These are phyloP conservation scores for Chionoecetes opilio DNA, from an alignment of 1,140 invertebrate species.

Conservation along the genomic window DNA sequence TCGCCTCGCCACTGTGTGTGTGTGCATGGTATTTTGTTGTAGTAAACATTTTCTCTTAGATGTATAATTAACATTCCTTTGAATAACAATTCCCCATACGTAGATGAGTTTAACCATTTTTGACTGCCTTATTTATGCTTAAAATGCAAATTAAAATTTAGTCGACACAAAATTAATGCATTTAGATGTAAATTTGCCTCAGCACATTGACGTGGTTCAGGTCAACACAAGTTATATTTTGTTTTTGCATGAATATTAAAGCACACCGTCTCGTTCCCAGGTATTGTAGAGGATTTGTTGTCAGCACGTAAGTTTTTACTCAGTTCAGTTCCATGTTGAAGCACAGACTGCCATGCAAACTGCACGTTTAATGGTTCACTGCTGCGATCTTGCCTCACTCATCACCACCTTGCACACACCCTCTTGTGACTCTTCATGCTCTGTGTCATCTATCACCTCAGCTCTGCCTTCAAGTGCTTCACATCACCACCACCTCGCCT, in stretches of 20 bases:
- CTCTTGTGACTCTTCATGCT: background rate
- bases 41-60: conserved; percentile 56
- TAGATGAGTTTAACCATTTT: conserved; percentile 38
- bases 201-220: conserved; percentile 44
- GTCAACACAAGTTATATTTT: conserved; percentile 65
- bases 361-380: conserved; percentile 50
- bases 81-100: conserved; percentile 39
- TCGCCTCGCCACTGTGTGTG: too few species aligned
- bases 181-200: conserved; percentile 38
- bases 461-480: background rate
- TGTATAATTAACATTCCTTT: conserved; percentile 49
- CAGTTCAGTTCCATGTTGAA: conserved; percentile 72
- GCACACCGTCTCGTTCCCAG: conserved; percentile 76
- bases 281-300: conserved; percentile 79
- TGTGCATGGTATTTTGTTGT: conserved; percentile 63
- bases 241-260: conserved; percentile 79
- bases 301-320: conserved; percentile 79
- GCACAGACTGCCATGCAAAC: conserved; percentile 72
- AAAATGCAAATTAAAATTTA: conserved; percentile 49
- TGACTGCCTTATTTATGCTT: conserved; percentile 61
- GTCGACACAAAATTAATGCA: conserved; percentile 31
- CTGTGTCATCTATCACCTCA: background rate
- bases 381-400: background rate
- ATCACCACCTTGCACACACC: background rate
- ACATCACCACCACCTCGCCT: background rate